Evolutionary conservation across 2,797 vertebrate species (phyloP).

Genomic region (Dicrostonyx torquatus): DNA sequence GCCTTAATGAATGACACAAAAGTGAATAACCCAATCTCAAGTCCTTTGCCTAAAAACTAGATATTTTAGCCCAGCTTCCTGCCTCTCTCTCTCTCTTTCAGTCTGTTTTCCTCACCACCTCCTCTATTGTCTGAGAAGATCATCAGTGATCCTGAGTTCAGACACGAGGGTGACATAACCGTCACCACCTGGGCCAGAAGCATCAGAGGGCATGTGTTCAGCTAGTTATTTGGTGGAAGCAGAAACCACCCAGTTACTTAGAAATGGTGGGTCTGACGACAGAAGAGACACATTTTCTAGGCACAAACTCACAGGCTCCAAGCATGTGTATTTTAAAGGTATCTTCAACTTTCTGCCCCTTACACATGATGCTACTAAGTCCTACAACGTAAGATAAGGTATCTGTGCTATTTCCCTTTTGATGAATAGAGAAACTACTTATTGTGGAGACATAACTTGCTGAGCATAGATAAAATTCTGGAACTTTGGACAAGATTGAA

Average conservation of each 20-base stretch:
- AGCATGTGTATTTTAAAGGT: neutral
- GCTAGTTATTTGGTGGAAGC: neutral
- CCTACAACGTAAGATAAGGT: neutral
- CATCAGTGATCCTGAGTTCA: neutral
- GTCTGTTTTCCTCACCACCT: neutral
- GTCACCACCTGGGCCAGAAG: too few species aligned
- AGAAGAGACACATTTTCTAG: neutral
- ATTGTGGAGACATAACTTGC: conserved; percentile 14
- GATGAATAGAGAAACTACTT: neutral
- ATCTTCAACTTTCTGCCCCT: neutral
- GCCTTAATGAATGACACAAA: neutral
- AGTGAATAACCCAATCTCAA: neutral
- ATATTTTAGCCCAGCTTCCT: neutral
- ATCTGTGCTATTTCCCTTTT: neutral
- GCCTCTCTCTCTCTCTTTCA: too few species aligned
- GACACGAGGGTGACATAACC: neutral
- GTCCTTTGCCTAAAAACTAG: neutral
- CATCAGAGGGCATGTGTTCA: neutral
- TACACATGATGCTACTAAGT: conserved; percentile 12
- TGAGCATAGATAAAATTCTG: conserved; percentile 36
- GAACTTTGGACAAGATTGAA: neutral
- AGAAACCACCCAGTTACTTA: neutral
- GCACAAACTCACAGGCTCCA: neutral
- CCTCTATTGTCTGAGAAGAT: neutral
- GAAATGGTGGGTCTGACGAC: neutral